Conservation (phyloP, 2,113 vertebrate species). For the Perognathus longimembris region DNA sequence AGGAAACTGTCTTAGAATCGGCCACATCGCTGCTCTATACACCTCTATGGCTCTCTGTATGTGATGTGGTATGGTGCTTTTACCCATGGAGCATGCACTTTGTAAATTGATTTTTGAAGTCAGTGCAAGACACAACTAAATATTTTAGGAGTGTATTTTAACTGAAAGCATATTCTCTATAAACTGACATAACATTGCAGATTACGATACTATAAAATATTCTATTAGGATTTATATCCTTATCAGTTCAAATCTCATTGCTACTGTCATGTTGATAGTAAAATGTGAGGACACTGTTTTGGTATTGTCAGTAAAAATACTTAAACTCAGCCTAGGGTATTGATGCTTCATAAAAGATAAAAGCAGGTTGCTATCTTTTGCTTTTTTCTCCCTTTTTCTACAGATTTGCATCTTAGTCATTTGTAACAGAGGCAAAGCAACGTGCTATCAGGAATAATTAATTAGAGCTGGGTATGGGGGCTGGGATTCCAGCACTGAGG, state of each 20-base stretch:
- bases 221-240: not conserved
- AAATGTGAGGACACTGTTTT: not conserved
- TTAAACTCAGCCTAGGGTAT: not conserved
- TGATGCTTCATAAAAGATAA: not conserved
- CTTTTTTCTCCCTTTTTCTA: not conserved
- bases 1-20: not conserved
- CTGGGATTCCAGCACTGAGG: too few species aligned
- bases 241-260: not conserved
- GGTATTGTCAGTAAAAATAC: not conserved
- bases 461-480: not conserved
- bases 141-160: not conserved
- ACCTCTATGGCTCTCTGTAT: not conserved
- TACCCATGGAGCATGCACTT: not conserved
- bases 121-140: not conserved
- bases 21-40: accelerated
- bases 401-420: not conserved
- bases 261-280: not conserved
- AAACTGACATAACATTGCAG: not conserved
- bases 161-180: not conserved
- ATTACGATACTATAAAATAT: not conserved
- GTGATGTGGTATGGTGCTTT: not conserved
- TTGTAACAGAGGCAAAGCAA: not conserved
- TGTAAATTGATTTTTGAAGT: conserved; percentile 1
- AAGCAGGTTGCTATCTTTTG: not conserved
- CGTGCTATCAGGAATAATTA: not conserved